phyloP scores from a whole-genome alignment of 1,140 invertebrate species.

The Brachionus calyciflorus region DNA sequence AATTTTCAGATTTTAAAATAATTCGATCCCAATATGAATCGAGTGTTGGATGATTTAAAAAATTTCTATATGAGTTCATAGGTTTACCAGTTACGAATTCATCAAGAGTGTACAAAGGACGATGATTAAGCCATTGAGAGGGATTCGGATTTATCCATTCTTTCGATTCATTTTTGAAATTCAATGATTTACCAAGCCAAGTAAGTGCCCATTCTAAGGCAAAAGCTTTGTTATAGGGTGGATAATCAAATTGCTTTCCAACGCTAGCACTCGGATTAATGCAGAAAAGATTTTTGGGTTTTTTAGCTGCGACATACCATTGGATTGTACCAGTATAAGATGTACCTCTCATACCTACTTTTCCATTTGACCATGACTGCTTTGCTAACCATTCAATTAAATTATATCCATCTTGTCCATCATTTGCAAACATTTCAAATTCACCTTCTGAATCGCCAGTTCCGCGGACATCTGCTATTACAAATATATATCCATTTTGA shows the following conservation, averaged over 20 bases:
- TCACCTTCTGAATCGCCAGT: too few species aligned
- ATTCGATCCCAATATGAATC: too few species aligned
- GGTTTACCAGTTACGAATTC: too few species aligned
- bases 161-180: not conserved
- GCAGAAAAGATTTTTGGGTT: not conserved
- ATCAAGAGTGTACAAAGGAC: too few species aligned
- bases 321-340: conserved; percentile 34
- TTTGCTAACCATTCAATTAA: conserved; percentile 5
- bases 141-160: not conserved
- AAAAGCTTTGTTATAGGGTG: conserved; percentile 19
- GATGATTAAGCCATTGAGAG: not conserved
- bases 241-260: not conserved
- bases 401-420: conserved; percentile 31
- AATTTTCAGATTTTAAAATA: not conserved
- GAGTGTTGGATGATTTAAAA: too few species aligned
- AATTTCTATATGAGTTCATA: too few species aligned
- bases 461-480: too few species aligned
- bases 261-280: not conserved
- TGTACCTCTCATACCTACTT: too few species aligned
- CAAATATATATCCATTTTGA: too few species aligned
- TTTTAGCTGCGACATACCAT: conserved; percentile 21
- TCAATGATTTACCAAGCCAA: not conserved
- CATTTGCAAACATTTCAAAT: not conserved
- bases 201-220: not conserved
- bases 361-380: too few species aligned